These are phyloP conservation scores for Halichoeres trimaculatus DNA, from an alignment of 2,113 vertebrate species.

Conservation along the genomic window DNA sequence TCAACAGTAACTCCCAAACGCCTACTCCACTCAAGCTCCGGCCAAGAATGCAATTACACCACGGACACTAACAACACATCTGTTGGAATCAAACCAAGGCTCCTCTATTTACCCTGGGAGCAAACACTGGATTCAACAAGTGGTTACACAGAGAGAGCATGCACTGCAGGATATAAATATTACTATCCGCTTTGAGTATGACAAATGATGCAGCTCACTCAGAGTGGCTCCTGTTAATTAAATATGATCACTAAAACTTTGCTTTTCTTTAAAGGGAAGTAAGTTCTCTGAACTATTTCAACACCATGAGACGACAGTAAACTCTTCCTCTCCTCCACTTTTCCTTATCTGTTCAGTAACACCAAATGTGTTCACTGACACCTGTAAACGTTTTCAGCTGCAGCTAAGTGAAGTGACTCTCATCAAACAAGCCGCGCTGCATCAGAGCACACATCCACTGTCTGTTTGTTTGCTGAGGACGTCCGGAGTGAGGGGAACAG, in stretches of 20 bases:
- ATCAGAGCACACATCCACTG: conserved; percentile 64
- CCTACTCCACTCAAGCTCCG: background rate
- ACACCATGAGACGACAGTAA: too few relatives aligned
- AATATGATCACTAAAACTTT: too few relatives aligned
- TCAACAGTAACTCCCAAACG: conserved; percentile 10
- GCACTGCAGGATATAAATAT: conserved; percentile 3
- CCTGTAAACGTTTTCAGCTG: conserved; percentile 50
- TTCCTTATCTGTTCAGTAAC: conserved; percentile 30
- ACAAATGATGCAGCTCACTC: background rate
- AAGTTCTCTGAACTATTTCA: too few relatives aligned
- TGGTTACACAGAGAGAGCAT: too few relatives aligned
- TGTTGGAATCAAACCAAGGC: background rate
- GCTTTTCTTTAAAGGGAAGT: too few relatives aligned
- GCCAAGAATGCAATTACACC: conserved; percentile 46
- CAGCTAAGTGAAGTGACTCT: conserved; percentile 46
- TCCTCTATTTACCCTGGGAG: conserved; percentile 33
- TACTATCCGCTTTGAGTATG: background rate
- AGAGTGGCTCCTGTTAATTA: too few relatives aligned
- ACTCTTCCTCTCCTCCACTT: background rate
- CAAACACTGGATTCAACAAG: conserved; percentile 33
- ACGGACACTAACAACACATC: background rate
- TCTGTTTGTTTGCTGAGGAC: conserved; percentile 80
- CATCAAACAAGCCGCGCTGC: conserved; percentile 67
- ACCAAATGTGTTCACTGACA: conserved; percentile 45
- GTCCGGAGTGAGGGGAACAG: conserved; percentile 61